These are phyloP conservation scores for Telmatochromis sp. DNA, from an alignment of 2,113 vertebrate genomes.

Conservation along the genomic window DNA sequence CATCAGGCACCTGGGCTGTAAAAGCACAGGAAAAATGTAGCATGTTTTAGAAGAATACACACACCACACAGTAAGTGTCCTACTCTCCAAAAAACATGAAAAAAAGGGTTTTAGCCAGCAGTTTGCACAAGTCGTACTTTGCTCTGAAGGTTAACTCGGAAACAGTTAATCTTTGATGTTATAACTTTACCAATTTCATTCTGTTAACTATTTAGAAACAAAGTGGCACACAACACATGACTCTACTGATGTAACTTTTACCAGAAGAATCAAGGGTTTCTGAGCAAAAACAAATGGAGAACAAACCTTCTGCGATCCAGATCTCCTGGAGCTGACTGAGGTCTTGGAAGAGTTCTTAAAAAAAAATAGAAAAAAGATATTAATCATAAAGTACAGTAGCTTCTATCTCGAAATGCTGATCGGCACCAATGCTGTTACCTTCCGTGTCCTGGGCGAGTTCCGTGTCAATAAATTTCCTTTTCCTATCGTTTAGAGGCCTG, in stretches of 20 bases:
- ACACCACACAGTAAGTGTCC: background rate
- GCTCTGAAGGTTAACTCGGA: background rate
- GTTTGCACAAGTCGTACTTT: slow-evolving; percentile 11
- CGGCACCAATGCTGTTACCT: slow-evolving; percentile 66
- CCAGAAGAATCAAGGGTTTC: background rate
- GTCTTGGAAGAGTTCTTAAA: slow-evolving; percentile 93
- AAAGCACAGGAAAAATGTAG: background rate
- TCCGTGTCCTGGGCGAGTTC: slow-evolving; percentile 95
- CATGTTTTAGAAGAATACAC: background rate
- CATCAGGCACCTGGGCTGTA: slow-evolving; percentile 91
- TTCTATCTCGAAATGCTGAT: background rate
- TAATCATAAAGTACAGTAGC: background rate
- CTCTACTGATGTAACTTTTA: background rate
- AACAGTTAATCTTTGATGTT: slow-evolving; percentile 39
- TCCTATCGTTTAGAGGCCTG: slow-evolving; percentile 77
- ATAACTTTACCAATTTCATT: background rate
- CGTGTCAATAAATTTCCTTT: slow-evolving; percentile 90
- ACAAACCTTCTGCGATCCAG: slow-evolving; percentile 91
- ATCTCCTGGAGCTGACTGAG: slow-evolving; percentile 96
- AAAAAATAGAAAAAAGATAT: background rate
- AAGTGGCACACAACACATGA: background rate
- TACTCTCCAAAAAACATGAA: background rate
- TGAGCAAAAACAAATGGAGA: background rate
- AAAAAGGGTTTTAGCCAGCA: background rate
- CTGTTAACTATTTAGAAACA: background rate